Percentiles rank a stretch among this genome's conserved stretches.
These are phyloP conservation scores for Scaptomyza parva DNA, from an alignment of 2,888 invertebrate genomes.

Conservation along the genomic window DNA sequence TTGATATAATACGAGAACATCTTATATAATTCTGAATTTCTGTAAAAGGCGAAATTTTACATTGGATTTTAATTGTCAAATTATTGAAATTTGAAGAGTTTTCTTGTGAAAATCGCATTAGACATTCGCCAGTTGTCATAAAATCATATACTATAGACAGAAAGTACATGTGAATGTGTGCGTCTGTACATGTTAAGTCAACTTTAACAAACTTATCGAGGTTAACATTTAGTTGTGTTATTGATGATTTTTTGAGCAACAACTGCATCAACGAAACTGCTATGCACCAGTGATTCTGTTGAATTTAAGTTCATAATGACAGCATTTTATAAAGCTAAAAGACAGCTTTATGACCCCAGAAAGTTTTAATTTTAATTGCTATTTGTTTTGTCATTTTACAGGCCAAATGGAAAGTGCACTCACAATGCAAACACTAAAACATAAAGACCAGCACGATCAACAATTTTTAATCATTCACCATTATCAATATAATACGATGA, in stretches of 20 bases:
- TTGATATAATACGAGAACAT: conserved; percentile 14
- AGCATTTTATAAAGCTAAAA: conserved; percentile 41
- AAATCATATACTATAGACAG: background rate
- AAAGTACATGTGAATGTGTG: background rate
- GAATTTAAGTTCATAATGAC: conserved; percentile 61
- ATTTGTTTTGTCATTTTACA: conserved; percentile 46
- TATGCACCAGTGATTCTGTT: conserved; percentile 42
- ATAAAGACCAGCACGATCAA: conserved; percentile 21
- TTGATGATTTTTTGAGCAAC: conserved; percentile 21
- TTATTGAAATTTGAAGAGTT: background rate
- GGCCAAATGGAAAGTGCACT: conserved; percentile 63
- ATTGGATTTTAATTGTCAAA: background rate
- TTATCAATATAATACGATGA: background rate
- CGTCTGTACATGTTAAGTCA: background rate
- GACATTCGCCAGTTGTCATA: background rate
- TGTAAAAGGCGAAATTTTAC: background rate
- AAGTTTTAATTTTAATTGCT: conserved; percentile 61
- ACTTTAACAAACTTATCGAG: conserved; percentile 7
- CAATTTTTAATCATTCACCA: conserved; percentile 46
- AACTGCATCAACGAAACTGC: background rate
- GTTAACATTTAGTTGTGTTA: conserved; percentile 13
- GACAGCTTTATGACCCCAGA: conserved; percentile 37
- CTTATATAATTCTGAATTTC: background rate
- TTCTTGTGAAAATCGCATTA: background rate
- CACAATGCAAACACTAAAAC: conserved; percentile 12